Percentiles rank a stretch among this genome's conserved stretches.
Conservation (phyloP, 2,797 vertebrate species). For the Gymnothorax javanicus region DNA sequence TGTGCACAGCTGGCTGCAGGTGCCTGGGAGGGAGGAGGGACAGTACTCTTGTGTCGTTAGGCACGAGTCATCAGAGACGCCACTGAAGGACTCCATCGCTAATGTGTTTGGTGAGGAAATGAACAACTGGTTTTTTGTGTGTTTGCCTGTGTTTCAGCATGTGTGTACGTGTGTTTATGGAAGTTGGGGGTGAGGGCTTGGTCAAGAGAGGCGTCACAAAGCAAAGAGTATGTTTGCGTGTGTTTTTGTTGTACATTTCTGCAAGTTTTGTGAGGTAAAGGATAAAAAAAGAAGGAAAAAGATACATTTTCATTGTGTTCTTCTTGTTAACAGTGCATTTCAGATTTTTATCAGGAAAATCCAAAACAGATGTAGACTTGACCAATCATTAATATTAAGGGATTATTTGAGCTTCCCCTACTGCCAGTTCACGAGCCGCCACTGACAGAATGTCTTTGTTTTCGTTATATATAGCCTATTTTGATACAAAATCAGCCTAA, state of each 20-base stretch:
- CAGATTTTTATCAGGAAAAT: no score
- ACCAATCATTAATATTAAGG: no score
- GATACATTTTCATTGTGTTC: no score
- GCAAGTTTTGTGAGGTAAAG: no score
- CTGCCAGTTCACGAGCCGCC: no score
- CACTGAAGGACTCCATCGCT: slow-evolving; percentile 37
- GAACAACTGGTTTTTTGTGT: neutral
- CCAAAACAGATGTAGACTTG: no score
- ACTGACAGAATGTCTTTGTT: no score
- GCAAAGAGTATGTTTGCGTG: neutral
- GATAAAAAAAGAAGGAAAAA: no score
- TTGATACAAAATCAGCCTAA: no score
- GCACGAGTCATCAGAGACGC: slow-evolving; percentile 61
- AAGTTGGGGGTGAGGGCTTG: neutral
- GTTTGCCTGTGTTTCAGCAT: neutral
- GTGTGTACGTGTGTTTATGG: neutral
- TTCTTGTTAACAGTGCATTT: no score
- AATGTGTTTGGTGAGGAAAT: slow-evolving; percentile 63
- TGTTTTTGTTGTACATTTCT: neutral
- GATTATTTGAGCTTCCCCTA: no score
- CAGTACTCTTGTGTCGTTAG: slow-evolving; percentile 61
- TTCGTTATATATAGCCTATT: no score
- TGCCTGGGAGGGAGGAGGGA: slow-evolving; percentile 39
- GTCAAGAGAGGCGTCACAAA: neutral
- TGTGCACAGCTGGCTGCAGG: slow-evolving; percentile 61